Conservation (phyloP, 35 echinoderm and acorn worm genomes). For the Ptychodera flava region DNA sequence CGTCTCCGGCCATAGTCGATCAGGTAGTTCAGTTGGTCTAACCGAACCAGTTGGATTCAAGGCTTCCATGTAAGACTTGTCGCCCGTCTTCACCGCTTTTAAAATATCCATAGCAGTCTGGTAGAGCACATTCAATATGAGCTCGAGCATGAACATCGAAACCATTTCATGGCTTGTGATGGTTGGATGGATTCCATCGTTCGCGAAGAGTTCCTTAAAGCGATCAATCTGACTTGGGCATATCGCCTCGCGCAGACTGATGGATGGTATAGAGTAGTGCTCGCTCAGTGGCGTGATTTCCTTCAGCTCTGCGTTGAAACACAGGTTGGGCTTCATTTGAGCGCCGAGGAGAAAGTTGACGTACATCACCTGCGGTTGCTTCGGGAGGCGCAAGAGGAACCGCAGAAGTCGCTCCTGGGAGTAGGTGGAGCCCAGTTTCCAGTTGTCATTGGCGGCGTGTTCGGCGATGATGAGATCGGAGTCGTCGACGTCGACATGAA, state of each 20-base stretch:
- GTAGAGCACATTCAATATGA: not conserved
- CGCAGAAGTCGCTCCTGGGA: not conserved
- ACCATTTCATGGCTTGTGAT: not conserved
- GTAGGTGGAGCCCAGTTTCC: not conserved
- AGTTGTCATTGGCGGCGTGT: not conserved
- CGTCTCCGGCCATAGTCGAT: not conserved
- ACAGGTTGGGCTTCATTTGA: not conserved
- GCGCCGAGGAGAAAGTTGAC: not conserved
- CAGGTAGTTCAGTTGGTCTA: not conserved
- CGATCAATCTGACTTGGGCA: not conserved
- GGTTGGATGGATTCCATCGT: not conserved
- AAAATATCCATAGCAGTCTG: not conserved
- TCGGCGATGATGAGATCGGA: not conserved
- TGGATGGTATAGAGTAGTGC: not conserved
- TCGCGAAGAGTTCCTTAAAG: not conserved
- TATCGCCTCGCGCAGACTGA: not conserved
- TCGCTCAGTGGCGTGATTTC: not conserved
- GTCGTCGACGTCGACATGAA: not conserved
- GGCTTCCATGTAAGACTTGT: not conserved
- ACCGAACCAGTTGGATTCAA: not conserved
- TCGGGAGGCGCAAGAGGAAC: not conserved
- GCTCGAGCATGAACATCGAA: not conserved
- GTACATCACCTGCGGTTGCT: not conserved
- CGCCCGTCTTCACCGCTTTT: not conserved
- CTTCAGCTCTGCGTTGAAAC: not conserved